These are phyloP conservation scores for Anas platyrhynchos DNA, from an alignment of 2,113 vertebrate species.

Conservation along the genomic window DNA sequence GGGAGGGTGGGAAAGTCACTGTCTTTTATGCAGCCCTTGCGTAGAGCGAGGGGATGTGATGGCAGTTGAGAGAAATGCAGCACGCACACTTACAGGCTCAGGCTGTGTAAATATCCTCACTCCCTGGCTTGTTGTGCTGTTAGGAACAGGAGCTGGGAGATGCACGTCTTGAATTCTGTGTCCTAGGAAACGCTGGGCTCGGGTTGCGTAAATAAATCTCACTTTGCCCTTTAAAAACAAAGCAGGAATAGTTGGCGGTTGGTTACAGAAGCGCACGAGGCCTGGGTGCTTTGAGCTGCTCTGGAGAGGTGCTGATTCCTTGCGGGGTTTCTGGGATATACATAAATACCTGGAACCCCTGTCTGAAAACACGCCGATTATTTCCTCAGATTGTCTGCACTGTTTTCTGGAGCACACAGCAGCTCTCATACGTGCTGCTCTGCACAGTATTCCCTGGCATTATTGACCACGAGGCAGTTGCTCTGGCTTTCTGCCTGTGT, in stretches of 20 bases:
- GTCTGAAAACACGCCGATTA: fast-evolving
- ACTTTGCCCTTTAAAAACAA: background rate
- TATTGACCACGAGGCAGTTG: background rate
- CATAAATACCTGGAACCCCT: no score
- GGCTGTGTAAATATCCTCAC: background rate
- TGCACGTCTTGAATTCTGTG: background rate
- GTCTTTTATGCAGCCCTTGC: background rate
- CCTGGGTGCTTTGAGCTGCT: background rate
- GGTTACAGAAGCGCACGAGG: background rate
- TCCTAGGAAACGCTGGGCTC: background rate
- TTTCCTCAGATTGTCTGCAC: background rate
- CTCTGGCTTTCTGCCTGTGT: conserved; percentile 47
- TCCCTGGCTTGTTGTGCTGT: fast-evolving
- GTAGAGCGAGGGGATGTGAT: background rate
- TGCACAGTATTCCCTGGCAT: background rate
- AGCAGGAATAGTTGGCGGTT: background rate
- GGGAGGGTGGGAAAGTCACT: background rate
- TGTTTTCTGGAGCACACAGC: background rate
- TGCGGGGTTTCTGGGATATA: fast-evolving
- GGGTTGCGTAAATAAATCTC: background rate
- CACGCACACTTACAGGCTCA: fast-evolving
- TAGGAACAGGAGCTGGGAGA: background rate
- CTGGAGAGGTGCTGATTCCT: background rate
- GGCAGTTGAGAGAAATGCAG: fast-evolving
- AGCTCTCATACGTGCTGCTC: conserved; percentile 29